These are phyloP conservation scores for Myotis vivesi DNA, from an alignment of 2,797 vertebrate species.

Conservation along the genomic window DNA sequence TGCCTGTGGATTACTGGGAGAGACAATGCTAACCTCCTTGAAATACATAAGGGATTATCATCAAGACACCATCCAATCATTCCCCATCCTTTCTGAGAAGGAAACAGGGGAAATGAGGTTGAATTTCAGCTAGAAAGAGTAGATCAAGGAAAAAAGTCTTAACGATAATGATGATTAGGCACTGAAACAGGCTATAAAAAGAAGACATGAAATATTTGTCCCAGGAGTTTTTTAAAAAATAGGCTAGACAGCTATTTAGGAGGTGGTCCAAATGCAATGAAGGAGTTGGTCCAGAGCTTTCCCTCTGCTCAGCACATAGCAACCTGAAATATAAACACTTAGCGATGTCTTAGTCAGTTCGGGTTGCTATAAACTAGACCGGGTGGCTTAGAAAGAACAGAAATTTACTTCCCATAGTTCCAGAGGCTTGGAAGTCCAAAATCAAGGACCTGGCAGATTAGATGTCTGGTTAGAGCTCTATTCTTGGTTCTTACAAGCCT, in stretches of 20 bases:
- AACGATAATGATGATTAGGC: background rate
- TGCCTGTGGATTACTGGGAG: background rate
- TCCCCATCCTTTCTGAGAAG: background rate
- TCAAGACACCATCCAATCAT: background rate
- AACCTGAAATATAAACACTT: background rate
- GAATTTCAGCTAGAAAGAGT: conserved; percentile 14
- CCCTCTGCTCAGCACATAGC: background rate
- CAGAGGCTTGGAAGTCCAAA: background rate
- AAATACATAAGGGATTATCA: conserved; percentile 10
- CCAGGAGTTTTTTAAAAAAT: background rate
- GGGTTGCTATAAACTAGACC: background rate
- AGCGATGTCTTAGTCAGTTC: background rate
- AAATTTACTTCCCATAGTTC: background rate
- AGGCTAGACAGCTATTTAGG: background rate
- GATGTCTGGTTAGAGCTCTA: background rate
- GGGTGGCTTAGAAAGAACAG: background rate
- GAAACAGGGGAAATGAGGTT: background rate
- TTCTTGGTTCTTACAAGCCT: too few species aligned
- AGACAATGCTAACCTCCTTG: background rate
- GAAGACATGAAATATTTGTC: conserved; percentile 1
- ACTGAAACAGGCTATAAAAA: background rate
- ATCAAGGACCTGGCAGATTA: background rate
- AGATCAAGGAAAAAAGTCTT: background rate
- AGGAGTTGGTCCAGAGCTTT: background rate
- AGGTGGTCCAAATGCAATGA: background rate